phyloP scores from a whole-genome alignment of 2,113 vertebrate species.

The Rallus limicola region DNA sequence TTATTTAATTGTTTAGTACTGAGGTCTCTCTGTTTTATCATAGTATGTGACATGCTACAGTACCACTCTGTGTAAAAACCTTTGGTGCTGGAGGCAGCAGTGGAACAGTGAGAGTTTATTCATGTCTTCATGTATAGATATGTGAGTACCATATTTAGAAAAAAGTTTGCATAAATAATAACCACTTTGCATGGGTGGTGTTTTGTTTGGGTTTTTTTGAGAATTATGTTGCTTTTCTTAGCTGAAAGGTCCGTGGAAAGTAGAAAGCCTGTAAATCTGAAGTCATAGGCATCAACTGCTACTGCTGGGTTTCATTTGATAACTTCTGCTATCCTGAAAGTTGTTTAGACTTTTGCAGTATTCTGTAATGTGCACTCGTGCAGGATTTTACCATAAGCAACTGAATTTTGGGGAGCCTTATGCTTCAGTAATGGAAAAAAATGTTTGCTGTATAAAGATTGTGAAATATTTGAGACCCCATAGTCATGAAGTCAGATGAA shows the following conservation, averaged over 20 bases:
- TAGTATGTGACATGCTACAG: slow-evolving; percentile 1
- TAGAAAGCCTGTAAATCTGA: background rate
- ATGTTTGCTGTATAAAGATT: background rate
- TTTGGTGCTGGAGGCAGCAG: slow-evolving; percentile 21
- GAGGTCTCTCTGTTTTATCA: slow-evolving; percentile 45
- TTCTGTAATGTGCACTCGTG: background rate
- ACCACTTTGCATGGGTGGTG: background rate
- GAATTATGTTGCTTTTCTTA: background rate
- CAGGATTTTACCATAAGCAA: background rate
- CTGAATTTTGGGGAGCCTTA: background rate
- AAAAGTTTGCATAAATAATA: background rate
- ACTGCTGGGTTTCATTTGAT: background rate
- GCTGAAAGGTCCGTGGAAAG: background rate
- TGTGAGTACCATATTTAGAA: background rate
- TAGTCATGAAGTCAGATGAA: background rate
- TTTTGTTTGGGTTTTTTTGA: background rate
- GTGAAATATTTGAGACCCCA: background rate
- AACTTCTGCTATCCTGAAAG: background rate
- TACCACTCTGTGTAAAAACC: slow-evolving; percentile 48
- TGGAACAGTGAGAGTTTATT: slow-evolving; percentile 42
- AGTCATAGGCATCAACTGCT: rapidly evolving
- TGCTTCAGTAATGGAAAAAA: background rate
- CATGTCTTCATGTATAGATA: background rate
- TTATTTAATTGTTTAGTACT: slow-evolving; percentile 47
- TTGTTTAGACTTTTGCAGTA: background rate